Base-by-base conservation (phyloP, 2,888 invertebrate genomes). In the Sisyra nigra region DNA sequence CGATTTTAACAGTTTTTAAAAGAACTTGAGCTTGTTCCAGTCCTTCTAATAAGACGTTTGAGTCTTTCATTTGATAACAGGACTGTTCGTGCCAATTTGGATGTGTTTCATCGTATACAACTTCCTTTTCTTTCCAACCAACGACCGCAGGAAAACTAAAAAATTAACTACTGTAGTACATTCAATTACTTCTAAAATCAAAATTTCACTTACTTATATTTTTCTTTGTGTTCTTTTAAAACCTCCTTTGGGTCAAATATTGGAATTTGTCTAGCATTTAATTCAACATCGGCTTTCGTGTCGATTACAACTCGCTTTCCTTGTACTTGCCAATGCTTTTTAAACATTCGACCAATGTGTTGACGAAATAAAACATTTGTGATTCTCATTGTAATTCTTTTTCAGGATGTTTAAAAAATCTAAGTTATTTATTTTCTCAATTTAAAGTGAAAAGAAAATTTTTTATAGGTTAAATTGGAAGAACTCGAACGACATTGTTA, bases 21-120 rank as follows among this genome's bases (percentile, higher is more conserved):
- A 92, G 62, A n/a, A 80, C 63, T 62, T 83, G 78, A 1, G 86
- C 86, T 65, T 92, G 91, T 2, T 69, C 58, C 41, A 81, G 54
- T 9, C 88, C 91, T 61, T 78, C 74, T 17, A 84, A 54, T 3
- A 85, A 61, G 7, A 81, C 75, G 60, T 74, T 76, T 30, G 66
- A 60, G 50, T 78, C 72, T 44, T 63, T 66, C 46, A 73, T 72
- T 2, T 69, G 64, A 46, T 75, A 67, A 51, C 81, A 76, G 4
- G 69, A 66, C 47, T 60, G 63, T 13, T 70, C 61, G 51, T 80
- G 74, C 68, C 76, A 83, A 43, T 78, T 66, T 2, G 78, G 78
- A 58, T 81, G 76, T 15, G 67, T 69, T 46, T 69, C 53, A 54
- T 80, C 70, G 10, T 67, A 54, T n/a, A 61, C 59, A 19, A 66